These are phyloP conservation scores for Heliconius ethilla DNA, from an alignment of 2,888 invertebrate genomes.

Conservation along the genomic window DNA sequence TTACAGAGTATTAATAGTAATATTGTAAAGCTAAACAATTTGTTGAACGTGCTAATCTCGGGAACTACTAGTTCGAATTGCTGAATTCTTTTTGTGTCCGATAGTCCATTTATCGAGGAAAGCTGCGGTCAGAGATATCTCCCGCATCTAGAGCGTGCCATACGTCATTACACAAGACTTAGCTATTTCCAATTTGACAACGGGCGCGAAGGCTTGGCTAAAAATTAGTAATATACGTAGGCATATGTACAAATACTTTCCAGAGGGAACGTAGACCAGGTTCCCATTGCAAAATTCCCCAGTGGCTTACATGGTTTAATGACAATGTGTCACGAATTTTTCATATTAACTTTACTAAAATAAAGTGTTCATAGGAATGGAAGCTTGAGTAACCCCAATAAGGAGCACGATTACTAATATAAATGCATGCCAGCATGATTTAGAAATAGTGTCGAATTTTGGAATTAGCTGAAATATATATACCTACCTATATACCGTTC, in stretches of 20 bases:
- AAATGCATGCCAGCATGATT: not conserved
- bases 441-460: not conserved
- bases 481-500: too few relatives aligned
- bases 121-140: not conserved
- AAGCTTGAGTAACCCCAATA: not conserved
- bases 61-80: not conserved
- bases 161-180: too few relatives aligned
- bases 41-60: conserved; percentile 1
- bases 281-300: too few relatives aligned
- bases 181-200: too few relatives aligned
- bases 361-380: not conserved
- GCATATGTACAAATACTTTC: too few relatives aligned
- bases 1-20: not conserved
- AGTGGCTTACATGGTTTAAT: too few relatives aligned
- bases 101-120: not conserved
- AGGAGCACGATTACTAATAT: not conserved
- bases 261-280: too few relatives aligned
- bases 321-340: too few relatives aligned
- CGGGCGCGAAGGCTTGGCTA: too few relatives aligned
- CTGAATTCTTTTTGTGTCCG: not conserved
- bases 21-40: not conserved
- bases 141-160: too few relatives aligned
- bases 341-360: too few relatives aligned
- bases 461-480: not conserved
- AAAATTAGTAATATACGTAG: too few relatives aligned